Percentiles rank a stretch among this genome's conserved stretches.
These are phyloP conservation scores for Campoplex capitator DNA, from an alignment of 2,888 invertebrate species.

Conservation along the genomic window DNA sequence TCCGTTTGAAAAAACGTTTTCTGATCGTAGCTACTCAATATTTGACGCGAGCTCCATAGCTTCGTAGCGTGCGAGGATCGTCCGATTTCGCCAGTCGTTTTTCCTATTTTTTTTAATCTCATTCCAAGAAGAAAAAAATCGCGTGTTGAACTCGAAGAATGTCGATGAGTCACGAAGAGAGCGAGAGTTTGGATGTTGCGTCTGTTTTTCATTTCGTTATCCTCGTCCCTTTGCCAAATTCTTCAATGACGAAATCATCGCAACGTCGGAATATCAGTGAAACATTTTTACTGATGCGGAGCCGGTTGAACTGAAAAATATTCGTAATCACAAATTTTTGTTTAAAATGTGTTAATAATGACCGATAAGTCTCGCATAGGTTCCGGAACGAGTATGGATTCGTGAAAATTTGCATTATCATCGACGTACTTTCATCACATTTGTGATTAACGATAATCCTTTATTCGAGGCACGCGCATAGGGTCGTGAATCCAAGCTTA, in stretches of 20 bases:
- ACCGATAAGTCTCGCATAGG: neutral
- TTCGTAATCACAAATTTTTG: neutral
- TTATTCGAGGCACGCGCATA: constrained; percentile 13
- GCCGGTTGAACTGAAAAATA: no score
- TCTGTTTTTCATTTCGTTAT: neutral
- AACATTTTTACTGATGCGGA: no score
- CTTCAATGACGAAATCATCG: no score
- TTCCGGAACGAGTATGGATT: neutral
- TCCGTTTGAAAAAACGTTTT: neutral
- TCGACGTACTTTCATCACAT: constrained; percentile 5
- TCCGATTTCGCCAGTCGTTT: constrained; percentile 26
- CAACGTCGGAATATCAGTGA: no score
- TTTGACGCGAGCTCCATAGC: constrained; percentile 56
- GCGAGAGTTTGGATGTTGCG: constrained; percentile 21
- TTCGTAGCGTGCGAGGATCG: constrained; percentile 36
- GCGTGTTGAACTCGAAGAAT: constrained; percentile 42
- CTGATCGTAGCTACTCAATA: constrained; percentile 66
- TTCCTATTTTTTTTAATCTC: constrained; percentile 12
- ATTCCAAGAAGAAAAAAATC: constrained; percentile 36
- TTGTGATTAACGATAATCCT: constrained; percentile 9
- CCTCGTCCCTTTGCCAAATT: no score
- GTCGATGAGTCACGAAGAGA: neutral
- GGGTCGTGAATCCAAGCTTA: neutral
- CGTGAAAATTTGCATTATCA: neutral
- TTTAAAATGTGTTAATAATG: neutral